Percentiles rank a stretch among this genome's conserved stretches.
Conservation (phyloP, 2,113 vertebrate genomes). For the Microtus richardsoni region DNA sequence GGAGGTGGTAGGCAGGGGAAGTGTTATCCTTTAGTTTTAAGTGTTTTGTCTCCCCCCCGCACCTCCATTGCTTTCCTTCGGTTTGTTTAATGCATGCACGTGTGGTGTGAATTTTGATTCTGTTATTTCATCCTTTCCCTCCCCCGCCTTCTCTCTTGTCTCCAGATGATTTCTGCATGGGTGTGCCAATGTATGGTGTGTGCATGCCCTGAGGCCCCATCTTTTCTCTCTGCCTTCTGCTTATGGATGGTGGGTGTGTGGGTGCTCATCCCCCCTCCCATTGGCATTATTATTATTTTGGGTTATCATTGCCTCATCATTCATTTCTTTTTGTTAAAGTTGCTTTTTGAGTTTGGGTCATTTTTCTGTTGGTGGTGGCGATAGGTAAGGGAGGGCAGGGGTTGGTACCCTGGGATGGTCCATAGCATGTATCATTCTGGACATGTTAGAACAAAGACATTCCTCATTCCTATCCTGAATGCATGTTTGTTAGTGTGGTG, state of each 20-base stretch:
- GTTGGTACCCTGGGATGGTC: conserved; percentile 74
- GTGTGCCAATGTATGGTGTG: conserved; percentile 79
- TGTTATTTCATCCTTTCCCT: conserved; percentile 52
- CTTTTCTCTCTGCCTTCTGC: conserved; percentile 68
- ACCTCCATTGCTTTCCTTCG: conserved; percentile 56
- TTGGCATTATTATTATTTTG: conserved; percentile 63
- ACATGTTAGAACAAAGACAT: conserved; percentile 84
- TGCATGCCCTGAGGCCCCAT: conserved; percentile 83
- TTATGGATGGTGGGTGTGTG: conserved; percentile 68
- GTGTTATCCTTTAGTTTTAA: background rate
- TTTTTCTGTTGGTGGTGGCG: conserved; percentile 73
- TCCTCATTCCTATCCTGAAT: conserved; percentile 85
- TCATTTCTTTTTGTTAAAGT: conserved; percentile 36
- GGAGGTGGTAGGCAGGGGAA: conserved; percentile 66
- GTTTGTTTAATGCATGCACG: conserved; percentile 88
- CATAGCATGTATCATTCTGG: conserved; percentile 91
- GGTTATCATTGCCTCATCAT: conserved; percentile 61
- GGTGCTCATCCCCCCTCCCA: conserved; percentile 48
- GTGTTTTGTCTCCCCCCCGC: background rate
- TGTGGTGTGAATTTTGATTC: conserved; percentile 82
- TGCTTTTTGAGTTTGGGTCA: conserved; percentile 79
- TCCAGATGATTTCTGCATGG: conserved; percentile 82
- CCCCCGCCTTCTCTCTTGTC: conserved; percentile 66
- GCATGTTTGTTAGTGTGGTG: conserved; percentile 91
- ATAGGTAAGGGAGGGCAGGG: conserved; percentile 67